Base-by-base conservation (phyloP, 2,888 invertebrate species). In the Eulithis testata region DNA sequence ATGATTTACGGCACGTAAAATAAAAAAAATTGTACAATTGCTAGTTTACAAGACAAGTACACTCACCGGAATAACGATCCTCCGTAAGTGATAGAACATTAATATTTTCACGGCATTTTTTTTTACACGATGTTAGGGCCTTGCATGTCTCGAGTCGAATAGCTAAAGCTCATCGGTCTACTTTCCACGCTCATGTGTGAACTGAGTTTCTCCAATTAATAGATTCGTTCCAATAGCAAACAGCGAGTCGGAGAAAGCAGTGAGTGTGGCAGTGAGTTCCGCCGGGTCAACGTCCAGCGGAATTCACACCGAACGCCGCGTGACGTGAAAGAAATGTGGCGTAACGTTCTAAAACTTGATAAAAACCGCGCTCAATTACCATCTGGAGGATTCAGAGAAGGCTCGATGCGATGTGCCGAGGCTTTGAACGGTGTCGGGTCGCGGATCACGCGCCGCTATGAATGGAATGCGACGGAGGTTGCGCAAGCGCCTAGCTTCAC, bases 181-280 rank as follows among this genome's bases (percentile, higher is more conserved):
- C 91, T 91, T 91, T 91, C 90, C 90, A 90, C 89, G 87, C 87
- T 88, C 89, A 91, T 91, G 90, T 92, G 91, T 92, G 91, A 91
- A 92, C 90, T 87, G 86, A 91, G 91, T 91, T 93, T 92, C 92
- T 91, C 90, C 91, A 92, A 91, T 92, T 91, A 91, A 92, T 92
- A 92, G 91, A 92, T 92, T 93, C 91, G 92, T 93, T 93, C 91
- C 92, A 91, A 92, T 92, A 90, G 92, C 88, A 90, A 91, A 90
- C 87, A 90, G 85, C 87, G 85, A 86, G 87, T 79, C 82, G 87
- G 91, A 90, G 91, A 91, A 92, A 92, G 91, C 90, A 87, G 85
- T 83, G 86, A 81, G 82, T 83, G 84, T 82, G 21, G 82, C 78
- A 8, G 37, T 40, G 40, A 40, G 40, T 40, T 40, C 40, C 40